These are phyloP conservation scores for Antrozous pallidus DNA, from an alignment of 2,797 vertebrate species.

Conservation along the genomic window DNA sequence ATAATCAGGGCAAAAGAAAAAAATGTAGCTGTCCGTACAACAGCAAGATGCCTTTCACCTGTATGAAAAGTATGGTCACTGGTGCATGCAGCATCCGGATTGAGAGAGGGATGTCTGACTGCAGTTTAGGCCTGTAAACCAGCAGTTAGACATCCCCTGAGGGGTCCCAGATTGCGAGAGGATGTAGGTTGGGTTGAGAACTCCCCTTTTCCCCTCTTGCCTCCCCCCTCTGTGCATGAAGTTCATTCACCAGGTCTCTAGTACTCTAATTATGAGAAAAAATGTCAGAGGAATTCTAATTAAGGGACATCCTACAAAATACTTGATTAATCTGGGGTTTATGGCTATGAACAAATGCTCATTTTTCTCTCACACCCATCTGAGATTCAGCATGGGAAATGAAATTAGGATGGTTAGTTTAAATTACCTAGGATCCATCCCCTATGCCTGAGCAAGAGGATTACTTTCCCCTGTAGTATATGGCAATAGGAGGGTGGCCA, in stretches of 20 bases:
- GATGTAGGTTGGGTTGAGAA: rapidly evolving
- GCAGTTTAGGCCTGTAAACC: too few species aligned
- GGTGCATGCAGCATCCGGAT: too few species aligned
- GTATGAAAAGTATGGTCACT: too few species aligned
- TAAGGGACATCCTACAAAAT: neutral
- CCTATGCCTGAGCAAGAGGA: neutral
- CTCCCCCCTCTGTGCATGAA: too few species aligned
- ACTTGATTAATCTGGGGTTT: neutral
- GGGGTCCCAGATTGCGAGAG: too few species aligned
- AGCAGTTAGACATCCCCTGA: too few species aligned
- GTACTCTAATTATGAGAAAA: neutral
- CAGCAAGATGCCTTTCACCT: too few species aligned
- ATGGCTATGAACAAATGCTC: neutral
- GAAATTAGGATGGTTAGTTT: neutral
- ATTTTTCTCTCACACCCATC: neutral
- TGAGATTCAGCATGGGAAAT: neutral
- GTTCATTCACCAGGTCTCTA: too few species aligned
- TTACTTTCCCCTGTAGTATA: neutral
- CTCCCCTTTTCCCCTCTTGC: too few species aligned
- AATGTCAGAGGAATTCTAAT: neutral
- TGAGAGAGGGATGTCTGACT: too few species aligned
- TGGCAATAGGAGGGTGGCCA: neutral
- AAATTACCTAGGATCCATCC: neutral
- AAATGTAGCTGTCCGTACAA: too few species aligned
- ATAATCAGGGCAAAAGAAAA: too few species aligned